These are phyloP conservation scores for Dermochelys coriacea DNA, from an alignment of 2,797 vertebrate species.

Conservation along the genomic window DNA sequence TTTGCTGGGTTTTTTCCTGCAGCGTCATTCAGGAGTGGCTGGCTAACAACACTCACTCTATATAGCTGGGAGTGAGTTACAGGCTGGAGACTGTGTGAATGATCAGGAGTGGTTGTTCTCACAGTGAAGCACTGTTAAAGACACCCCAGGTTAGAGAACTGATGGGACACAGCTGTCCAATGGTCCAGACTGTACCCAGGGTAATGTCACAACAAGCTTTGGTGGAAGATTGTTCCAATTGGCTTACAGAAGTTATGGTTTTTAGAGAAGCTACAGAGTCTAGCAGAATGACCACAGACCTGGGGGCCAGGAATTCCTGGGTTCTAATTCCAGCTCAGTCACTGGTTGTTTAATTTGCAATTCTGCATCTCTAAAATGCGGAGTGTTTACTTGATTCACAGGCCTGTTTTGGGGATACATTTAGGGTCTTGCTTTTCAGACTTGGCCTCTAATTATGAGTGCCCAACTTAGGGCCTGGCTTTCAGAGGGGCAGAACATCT, in stretches of 20 bases:
- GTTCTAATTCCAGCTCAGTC: neutral
- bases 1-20: too few species aligned
- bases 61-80: too few species aligned
- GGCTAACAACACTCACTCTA: too few species aligned
- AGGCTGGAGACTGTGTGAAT: too few species aligned
- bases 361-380: neutral
- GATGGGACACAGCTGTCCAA: too few species aligned
- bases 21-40: too few species aligned
- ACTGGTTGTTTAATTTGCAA: neutral
- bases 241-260: neutral
- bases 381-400: neutral
- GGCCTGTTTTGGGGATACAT: neutral
- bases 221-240: neutral
- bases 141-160: too few species aligned
- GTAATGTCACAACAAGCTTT: too few species aligned
- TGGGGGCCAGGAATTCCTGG: neutral
- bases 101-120: too few species aligned
- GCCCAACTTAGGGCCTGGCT: neutral
- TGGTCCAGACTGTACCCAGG: too few species aligned
- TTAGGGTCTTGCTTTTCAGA: neutral
- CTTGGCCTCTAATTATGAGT: neutral
- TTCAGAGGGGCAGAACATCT: neutral
- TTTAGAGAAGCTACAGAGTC: neutral
- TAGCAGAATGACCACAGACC: neutral
- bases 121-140: too few species aligned